Evolutionary conservation across 2,797 vertebrate genomes (phyloP).

Genomic region (Coluber constrictor): DNA sequence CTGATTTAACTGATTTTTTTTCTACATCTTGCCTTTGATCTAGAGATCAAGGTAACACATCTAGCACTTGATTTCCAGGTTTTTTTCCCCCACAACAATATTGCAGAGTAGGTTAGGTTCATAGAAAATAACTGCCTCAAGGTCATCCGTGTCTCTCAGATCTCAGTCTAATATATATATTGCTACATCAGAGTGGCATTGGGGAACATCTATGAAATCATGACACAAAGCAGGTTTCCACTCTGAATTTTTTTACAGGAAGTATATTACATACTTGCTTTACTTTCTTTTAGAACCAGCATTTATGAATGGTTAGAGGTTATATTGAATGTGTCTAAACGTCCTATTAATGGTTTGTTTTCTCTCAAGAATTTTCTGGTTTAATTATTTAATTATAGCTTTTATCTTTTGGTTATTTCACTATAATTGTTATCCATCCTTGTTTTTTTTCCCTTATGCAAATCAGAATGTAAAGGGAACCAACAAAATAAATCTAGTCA

Average conservation of each 20-base stretch:
- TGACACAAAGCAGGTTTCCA: not conserved
- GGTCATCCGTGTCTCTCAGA: not conserved
- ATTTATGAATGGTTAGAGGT: not conserved
- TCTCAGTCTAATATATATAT: not conserved
- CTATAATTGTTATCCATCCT: not conserved
- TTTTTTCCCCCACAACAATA: not conserved
- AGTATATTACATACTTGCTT: not conserved
- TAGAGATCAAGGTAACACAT: not conserved
- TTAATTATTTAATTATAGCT: not conserved
- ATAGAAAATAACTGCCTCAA: not conserved
- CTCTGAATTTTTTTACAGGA: not conserved
- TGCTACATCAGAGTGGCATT: not conserved
- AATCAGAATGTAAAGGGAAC: not conserved
- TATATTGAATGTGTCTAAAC: not conserved
- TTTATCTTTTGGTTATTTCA: not conserved
- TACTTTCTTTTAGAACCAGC: not conserved
- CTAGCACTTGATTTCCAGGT: not conserved
- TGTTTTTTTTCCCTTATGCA: not conserved
- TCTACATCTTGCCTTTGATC: not conserved
- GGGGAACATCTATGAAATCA: not conserved
- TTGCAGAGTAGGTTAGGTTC: not conserved
- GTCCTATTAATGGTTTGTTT: not conserved
- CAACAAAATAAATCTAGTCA: not conserved
- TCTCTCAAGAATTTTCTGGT: not conserved
- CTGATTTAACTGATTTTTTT: not conserved